Base-by-base conservation (phyloP, 2,888 invertebrate species). In the Stenolophus ochropezus region DNA sequence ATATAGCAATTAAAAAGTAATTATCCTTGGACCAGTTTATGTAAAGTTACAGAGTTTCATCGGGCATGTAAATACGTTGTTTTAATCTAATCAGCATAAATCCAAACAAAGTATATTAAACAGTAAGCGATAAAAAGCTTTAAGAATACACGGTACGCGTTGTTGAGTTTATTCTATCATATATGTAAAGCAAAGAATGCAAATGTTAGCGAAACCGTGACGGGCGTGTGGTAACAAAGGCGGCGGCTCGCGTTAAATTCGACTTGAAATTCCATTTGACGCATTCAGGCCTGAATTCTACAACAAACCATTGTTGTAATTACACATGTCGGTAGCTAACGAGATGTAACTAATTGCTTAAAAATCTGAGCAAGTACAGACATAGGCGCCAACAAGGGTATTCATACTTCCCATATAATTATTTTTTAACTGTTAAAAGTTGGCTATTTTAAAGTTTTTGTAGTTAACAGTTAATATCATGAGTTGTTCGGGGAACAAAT, bases 281-380 rank as follows among this genome's bases (percentile, higher is more conserved):
- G 21, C 25, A 56, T 20, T 56, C 21, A 56, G 8, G 8, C 56
- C 56, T 20, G 56, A 23, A 25, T 11, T 20, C 56, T 20, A 20
- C 21, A 56, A 56, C 56, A 56, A 56, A 21, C 56, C 56, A 56
- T 56, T 21, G 56, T 61, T 25, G 21, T 61, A 69, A 69, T 18
- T 33, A 69, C 69, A 47, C 69, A 69, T 69, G 69, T 69, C 69
- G 69, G 69, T 69, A 69, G 42, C 69, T 69, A 69, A 69, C 69
- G 69, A 69, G 42, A 18, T 42, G 42, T 69, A 47, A 33, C 69
- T 69, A 69, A 69, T 69, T 69, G 69, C 69, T 69, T n/a, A 69
- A 69, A 69, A 69, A 69, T 69, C 69, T 42, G 18, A 4, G 69
- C 42, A 16, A 33, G 42, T 42, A 14, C 69, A 42, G 18, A 16